These are phyloP conservation scores for Tetraodon nigroviridis DNA, from an alignment of 2,113 vertebrate genomes.

Conservation along the genomic window DNA sequence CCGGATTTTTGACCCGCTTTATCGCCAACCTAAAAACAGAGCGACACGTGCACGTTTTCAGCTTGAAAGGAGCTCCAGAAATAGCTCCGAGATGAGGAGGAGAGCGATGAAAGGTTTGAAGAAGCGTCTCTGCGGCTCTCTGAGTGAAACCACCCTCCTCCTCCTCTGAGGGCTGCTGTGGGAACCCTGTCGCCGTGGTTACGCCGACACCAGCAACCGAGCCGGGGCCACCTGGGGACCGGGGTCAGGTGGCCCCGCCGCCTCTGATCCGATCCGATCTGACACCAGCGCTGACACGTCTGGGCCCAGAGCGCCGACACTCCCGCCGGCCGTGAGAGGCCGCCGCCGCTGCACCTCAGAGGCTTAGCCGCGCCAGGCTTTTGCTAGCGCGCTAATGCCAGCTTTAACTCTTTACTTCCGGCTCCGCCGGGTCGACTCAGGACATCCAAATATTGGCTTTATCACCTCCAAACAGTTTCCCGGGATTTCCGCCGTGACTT, in stretches of 20 bases:
- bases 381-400: too few species aligned
- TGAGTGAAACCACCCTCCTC: background rate
- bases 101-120: background rate
- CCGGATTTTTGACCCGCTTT: background rate
- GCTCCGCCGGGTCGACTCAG: slow-evolving; percentile 6
- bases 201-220: slow-evolving; percentile 2
- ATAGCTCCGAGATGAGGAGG: slow-evolving; percentile 12
- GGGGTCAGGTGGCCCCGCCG: slow-evolving; percentile 18
- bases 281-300: slow-evolving; percentile 17
- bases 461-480: slow-evolving; percentile 25
- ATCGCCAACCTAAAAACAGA: background rate
- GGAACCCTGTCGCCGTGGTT: background rate
- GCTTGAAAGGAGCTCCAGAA: slow-evolving; percentile 19
- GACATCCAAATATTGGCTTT: background rate
- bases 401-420: background rate
- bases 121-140: background rate
- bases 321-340: too few species aligned
- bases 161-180: slow-evolving; percentile 1
- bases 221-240: slow-evolving; percentile 5
- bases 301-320: background rate
- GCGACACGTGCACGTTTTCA: slow-evolving; percentile 6
- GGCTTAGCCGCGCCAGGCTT: too few species aligned
- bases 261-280: slow-evolving; percentile 29
- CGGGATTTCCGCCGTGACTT: slow-evolving; percentile 4
- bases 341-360: too few species aligned